Evolutionary conservation across 2,797 vertebrate genomes (phyloP).

Genomic region (Pseudochromis fuscus): DNA sequence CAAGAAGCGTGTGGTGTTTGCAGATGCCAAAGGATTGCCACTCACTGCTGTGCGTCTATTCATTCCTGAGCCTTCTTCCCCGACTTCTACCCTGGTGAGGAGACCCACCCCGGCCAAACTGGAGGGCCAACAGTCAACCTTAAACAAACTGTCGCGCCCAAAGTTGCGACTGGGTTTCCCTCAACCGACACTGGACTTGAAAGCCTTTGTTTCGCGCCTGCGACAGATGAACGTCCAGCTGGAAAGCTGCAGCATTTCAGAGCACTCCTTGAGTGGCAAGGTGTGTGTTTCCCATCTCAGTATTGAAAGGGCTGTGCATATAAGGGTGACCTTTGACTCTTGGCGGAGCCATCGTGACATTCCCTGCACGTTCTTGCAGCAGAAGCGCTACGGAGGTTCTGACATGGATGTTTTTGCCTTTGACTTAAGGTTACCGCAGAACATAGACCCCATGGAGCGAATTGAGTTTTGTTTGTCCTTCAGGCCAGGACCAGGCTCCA

Average conservation of each 20-base stretch:
- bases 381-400: conserved; percentile 5
- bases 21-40: conserved; percentile 85
- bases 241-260: conserved; percentile 84
- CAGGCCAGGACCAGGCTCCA: conserved; percentile 55
- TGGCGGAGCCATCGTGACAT: conserved; percentile 84
- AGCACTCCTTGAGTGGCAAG: conserved; percentile 77
- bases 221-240: conserved; percentile 71
- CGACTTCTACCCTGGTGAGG: neutral
- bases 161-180: conserved; percentile 79
- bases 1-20: conserved; percentile 88
- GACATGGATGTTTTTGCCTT: conserved; percentile 84
- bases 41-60: conserved; percentile 84
- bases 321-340: conserved; percentile 84
- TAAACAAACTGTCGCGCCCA: conserved; percentile 10
- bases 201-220: conserved; percentile 66
- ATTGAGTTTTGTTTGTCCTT: conserved; percentile 83
- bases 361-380: conserved; percentile 76
- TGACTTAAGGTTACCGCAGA: conserved; percentile 75
- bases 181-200: conserved; percentile 72
- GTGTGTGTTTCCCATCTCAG: conserved; percentile 75
- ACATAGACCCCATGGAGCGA: conserved; percentile 41
- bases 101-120: conserved; percentile 28
- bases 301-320: conserved; percentile 73
- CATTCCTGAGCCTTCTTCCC: conserved; percentile 41
- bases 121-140: conserved; percentile 18